A percentile compares a stretch with the other conserved stretches of the same genome.
These are phyloP conservation scores for Drosophila barbarae DNA, from an alignment of 2,888 invertebrate species.

Conservation along the genomic window DNA sequence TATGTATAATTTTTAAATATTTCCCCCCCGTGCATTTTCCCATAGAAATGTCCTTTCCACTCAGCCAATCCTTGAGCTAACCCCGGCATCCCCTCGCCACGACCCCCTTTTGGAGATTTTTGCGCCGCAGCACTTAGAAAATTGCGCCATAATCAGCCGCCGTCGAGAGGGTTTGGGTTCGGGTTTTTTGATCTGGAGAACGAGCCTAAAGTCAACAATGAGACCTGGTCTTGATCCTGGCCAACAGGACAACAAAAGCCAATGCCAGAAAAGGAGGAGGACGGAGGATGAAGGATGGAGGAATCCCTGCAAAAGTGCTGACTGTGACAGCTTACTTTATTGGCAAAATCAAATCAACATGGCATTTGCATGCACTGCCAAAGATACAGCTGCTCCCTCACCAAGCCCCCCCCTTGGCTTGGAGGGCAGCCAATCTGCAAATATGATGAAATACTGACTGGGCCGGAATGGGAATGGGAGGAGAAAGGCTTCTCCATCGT, in stretches of 20 bases:
- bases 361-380: conserved; percentile 69
- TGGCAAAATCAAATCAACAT: conserved; percentile 76
- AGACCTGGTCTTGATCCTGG: conserved; percentile 38
- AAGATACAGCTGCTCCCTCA: conserved; percentile 52
- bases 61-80: conserved; percentile 17
- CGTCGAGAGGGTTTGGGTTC: neutral
- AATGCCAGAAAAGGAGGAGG: conserved; percentile 39
- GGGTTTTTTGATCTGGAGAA: conserved; percentile 14
- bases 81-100: neutral
- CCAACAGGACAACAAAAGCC: conserved; percentile 45
- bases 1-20: neutral
- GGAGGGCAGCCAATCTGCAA: conserved; percentile 49
- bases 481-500: conserved; percentile 15
- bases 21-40: conserved; percentile 10
- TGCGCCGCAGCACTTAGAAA: conserved; percentile 68
- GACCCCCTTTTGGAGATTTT: conserved; percentile 42
- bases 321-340: conserved; percentile 77
- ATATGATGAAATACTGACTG: conserved; percentile 50
- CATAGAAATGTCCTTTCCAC: conserved; percentile 27
- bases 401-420: no score
- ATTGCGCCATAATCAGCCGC: conserved; percentile 72
- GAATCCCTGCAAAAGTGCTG: conserved; percentile 68
- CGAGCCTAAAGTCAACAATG: conserved; percentile 53
- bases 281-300: neutral
- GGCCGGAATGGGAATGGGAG: neutral